Base-by-base conservation (phyloP, 2,888 invertebrate species). In the Nipponacmea schrenckii region DNA sequence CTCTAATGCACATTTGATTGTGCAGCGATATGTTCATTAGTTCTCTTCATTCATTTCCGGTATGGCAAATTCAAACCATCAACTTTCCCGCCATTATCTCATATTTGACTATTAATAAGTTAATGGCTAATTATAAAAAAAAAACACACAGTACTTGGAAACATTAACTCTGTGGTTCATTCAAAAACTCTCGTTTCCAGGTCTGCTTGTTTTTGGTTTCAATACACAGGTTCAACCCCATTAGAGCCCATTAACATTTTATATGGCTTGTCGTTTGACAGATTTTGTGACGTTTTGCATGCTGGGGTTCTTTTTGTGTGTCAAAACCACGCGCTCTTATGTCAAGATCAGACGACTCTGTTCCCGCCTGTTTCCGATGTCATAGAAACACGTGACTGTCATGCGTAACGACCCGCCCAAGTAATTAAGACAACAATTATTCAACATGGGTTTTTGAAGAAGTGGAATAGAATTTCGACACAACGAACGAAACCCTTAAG, bases 261-360 rank as follows among this genome's bases (percentile, higher is more conserved):
- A n/a, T 56, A 56, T 14, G 56, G 56, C 24, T 56, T 56, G 56
- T 56, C 56, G 20, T 56, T 56, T 56, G 56, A 56, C 56, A 56
- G 56, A 56, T 56, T 56, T 56, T 20, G 20, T 56, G 56, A 56
- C 56, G 24, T 56, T 20, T 56, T 24, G 24, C 56, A 56, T 24
- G 24, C 24, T 56, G 56, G 56, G 56, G 56, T 56, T 56, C 56
- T 56, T 56, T 56, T 56, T 56, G 56, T 56, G 56, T 56, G 56
- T 56, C 56, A 56, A 20, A 24, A 24, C 56, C 56, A 56, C 20
- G 24, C 56, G 24, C 56, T 56, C 56, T 56, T 56, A 56, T 56
- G 56, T 56, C 56, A 56, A 56, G 56, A 56, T 56, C 56, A 56
- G 56, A 56, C 56, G 56, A 56, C 56, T 20, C 56, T 56, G n/a